Percentiles rank a stretch among this genome's conserved stretches.
These are phyloP conservation scores for Nomada lathburiana DNA, from an alignment of 2,888 invertebrate species.

Conservation along the genomic window DNA sequence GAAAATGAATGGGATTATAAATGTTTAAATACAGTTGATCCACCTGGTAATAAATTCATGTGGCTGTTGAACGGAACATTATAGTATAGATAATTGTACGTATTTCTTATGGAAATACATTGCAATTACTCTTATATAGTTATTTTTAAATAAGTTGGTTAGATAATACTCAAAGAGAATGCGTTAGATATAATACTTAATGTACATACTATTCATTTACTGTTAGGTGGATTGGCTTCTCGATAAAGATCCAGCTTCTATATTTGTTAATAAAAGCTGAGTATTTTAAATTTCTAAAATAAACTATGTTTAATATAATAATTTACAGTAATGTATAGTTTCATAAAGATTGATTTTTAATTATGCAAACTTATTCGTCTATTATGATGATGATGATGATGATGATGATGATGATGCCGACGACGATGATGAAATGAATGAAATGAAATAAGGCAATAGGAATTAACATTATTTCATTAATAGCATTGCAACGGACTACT, in stretches of 20 bases:
- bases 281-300: slow-evolving; percentile 44
- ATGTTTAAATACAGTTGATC: slow-evolving; percentile 35
- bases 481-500: slow-evolving; percentile 39
- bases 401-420: neutral
- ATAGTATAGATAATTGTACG: slow-evolving; percentile 51
- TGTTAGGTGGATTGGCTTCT: slow-evolving; percentile 57
- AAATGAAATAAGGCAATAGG: slow-evolving; percentile 46
- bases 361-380: slow-evolving; percentile 27
- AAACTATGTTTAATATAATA: slow-evolving; percentile 40
- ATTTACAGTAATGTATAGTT: slow-evolving; percentile 44
- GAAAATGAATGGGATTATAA: slow-evolving; percentile 23
- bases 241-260: slow-evolving; percentile 43
- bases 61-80: slow-evolving; percentile 53
- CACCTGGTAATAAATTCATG: slow-evolving; percentile 59
- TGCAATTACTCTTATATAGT: slow-evolving; percentile 53
- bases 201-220: slow-evolving; percentile 57
- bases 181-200: slow-evolving; percentile 50
- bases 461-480: slow-evolving; percentile 50
- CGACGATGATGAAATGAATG: slow-evolving; percentile 31
- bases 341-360: slow-evolving; percentile 29
- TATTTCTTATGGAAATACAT: slow-evolving; percentile 58
- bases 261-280: slow-evolving; percentile 43
- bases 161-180: slow-evolving; percentile 52
- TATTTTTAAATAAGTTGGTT: slow-evolving; percentile 58
- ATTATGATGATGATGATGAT: neutral